phyloP scores from a whole-genome alignment of 2,888 invertebrate species.

The Ophonus ardosiacus region DNA sequence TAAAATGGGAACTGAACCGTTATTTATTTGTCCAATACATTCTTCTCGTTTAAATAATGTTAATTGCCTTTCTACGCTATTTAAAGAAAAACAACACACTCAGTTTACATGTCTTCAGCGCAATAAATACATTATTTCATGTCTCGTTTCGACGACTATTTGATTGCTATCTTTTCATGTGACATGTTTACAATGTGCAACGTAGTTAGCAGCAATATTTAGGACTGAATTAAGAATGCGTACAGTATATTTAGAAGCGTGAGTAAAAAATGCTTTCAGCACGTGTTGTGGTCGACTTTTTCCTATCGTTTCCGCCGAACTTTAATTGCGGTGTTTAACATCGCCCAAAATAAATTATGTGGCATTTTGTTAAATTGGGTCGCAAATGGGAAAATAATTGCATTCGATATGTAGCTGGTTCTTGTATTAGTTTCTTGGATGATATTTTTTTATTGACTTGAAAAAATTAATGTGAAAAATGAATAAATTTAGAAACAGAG shows the following conservation, averaged over 20 bases:
- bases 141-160: not conserved
- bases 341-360: slow-evolving; percentile 15
- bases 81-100: not conserved
- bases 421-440: not conserved
- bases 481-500: not conserved
- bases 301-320: slow-evolving; percentile 24
- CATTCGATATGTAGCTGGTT: slow-evolving; percentile 17
- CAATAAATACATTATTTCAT: slow-evolving; percentile 3
- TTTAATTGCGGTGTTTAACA: slow-evolving; percentile 34
- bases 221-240: slow-evolving; percentile 23
- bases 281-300: slow-evolving; percentile 15
- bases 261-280: slow-evolving; percentile 2
- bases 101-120: not conserved
- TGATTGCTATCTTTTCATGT: slow-evolving; percentile 41
- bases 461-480: too few relatives aligned
- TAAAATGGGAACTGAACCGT: not conserved
- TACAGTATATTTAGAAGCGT: slow-evolving; percentile 8
- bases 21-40: not conserved
- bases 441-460: too few relatives aligned
- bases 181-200: slow-evolving; percentile 40
- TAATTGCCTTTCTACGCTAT: not conserved
- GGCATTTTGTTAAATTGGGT: slow-evolving; percentile 11
- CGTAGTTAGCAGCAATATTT: not conserved
- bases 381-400: slow-evolving; percentile 50
- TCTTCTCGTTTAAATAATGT: not conserved